Conservation (phyloP, 2,888 invertebrate genomes). For the Xestia c-nigrum region DNA sequence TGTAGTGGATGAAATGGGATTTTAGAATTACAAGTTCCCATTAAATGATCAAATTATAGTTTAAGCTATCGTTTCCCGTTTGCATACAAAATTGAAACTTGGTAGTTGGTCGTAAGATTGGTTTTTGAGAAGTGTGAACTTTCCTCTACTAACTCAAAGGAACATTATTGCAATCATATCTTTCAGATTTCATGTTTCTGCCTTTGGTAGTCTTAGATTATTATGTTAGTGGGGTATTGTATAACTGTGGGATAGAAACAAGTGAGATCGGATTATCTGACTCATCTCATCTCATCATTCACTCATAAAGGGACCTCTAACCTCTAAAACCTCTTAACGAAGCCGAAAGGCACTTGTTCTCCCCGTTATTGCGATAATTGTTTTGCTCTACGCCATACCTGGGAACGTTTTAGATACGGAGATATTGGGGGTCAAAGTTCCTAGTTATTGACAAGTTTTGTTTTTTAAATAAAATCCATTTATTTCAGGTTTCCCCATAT, state of each 20-base stretch:
- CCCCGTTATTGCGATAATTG: too few species aligned
- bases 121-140: not conserved
- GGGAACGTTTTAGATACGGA: too few species aligned
- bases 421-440: too few species aligned
- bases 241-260: not conserved
- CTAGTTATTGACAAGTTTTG: too few species aligned
- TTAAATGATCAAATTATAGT: conserved; percentile 27
- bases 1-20: conserved; percentile 16
- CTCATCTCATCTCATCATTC: too few species aligned
- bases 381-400: too few species aligned
- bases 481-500: too few species aligned
- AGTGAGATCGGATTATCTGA: not conserved
- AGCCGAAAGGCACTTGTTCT: too few species aligned
- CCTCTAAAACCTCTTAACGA: too few species aligned
- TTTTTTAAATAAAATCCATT: too few species aligned
- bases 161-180: not conserved
- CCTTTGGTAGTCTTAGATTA: not conserved
- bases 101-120: fast-evolving
- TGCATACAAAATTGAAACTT: not conserved
- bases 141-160: not conserved
- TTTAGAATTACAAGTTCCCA: conserved; percentile 16
- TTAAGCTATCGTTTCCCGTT: not conserved
- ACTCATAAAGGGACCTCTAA: too few species aligned
- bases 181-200: conserved; percentile 22
- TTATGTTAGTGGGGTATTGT: not conserved